Conservation (phyloP, 2,888 invertebrate species). For the Napeogenes inachia region DNA sequence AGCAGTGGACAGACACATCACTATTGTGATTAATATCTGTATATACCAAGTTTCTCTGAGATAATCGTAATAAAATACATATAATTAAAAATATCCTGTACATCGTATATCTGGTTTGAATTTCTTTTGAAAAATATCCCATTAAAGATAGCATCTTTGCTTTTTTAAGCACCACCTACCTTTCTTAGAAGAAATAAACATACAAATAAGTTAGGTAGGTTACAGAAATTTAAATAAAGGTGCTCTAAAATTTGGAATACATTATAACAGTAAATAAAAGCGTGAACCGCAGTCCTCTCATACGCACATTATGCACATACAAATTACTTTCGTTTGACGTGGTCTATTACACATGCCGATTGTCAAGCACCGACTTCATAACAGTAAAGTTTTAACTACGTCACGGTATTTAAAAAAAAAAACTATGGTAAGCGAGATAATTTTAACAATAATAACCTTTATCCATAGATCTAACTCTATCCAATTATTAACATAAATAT, state of each 20-base stretch:
- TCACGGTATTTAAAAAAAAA: too few relatives aligned
- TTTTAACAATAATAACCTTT: too few relatives aligned
- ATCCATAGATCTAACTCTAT: too few relatives aligned
- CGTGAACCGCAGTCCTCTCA: slow-evolving; percentile 14
- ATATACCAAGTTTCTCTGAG: background rate
- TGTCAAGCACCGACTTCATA: background rate
- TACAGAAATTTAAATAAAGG: background rate
- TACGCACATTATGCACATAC: slow-evolving; percentile 12
- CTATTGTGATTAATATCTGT: background rate
- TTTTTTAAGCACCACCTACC: too few relatives aligned
- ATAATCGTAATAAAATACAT: too few relatives aligned
- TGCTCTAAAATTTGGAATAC: slow-evolving; percentile 10
- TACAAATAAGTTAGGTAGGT: slow-evolving; percentile 5
- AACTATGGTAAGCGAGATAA: too few relatives aligned
- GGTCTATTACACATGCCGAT: background rate
- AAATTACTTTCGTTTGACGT: slow-evolving; percentile 11
- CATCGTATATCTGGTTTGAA: too few relatives aligned
- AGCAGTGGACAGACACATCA: background rate
- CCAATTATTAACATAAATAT: too few relatives aligned
- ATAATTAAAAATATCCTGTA: too few relatives aligned
- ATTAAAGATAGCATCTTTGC: too few relatives aligned
- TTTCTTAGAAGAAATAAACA: background rate
- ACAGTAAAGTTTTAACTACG: background rate
- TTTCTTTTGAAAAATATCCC: too few relatives aligned
- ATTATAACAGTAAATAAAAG: slow-evolving; percentile 18